phyloP scores from a whole-genome alignment of 2,797 vertebrate species.

The Selene dorsalis region DNA sequence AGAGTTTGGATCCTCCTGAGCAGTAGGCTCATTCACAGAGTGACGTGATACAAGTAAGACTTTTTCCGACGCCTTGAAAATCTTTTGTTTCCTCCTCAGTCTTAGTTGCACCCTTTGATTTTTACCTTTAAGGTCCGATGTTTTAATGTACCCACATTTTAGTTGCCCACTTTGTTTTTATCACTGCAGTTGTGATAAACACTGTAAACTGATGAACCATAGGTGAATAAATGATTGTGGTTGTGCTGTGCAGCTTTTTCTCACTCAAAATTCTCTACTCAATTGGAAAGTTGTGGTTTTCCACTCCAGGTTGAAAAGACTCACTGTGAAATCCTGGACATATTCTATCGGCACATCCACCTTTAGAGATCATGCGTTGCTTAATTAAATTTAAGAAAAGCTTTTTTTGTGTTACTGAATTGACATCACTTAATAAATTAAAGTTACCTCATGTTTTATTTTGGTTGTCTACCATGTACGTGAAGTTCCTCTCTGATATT shows the following conservation, averaged over 20 bases:
- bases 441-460: constrained; percentile 1
- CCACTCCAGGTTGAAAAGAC: constrained; percentile 1
- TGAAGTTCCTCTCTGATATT: neutral
- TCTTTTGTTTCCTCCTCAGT: neutral
- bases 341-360: neutral
- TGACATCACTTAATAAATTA: constrained; percentile 37
- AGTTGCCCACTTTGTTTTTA: neutral
- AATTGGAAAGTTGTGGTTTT: constrained; percentile 10
- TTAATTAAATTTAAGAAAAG: constrained; percentile 27
- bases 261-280: neutral
- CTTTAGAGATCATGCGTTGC: constrained; percentile 7
- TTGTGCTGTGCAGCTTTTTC: constrained; percentile 21
- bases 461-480: neutral
- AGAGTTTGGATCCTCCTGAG: constrained; percentile 12
- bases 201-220: constrained; percentile 24
- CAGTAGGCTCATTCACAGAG: neutral
- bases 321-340: constrained; percentile 1
- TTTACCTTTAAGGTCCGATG: constrained; percentile 47
- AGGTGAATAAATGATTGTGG: constrained; percentile 26
- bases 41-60: constrained; percentile 7
- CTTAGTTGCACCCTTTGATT: neutral
- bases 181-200: neutral
- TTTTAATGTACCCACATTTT: constrained; percentile 6
- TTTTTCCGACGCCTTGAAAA: constrained; percentile 9
- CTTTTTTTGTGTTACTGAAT: constrained; percentile 35